Evolutionary conservation across 2,888 invertebrate genomes (phyloP).

Genomic region (Pinctada fucata): DNA sequence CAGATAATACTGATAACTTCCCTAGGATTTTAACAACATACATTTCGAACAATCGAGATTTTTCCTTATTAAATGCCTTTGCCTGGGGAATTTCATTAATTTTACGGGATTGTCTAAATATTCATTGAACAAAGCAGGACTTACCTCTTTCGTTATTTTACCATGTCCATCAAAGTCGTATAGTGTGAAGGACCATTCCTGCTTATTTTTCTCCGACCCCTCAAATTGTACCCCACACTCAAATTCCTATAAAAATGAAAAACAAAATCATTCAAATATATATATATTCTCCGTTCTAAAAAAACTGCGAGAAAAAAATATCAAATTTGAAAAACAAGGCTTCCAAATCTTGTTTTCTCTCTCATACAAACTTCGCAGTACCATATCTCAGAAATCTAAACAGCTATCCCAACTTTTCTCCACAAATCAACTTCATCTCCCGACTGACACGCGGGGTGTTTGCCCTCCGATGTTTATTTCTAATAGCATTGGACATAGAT

Average conservation of each 20-base stretch:
- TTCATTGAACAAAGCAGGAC: slow-evolving; percentile 68
- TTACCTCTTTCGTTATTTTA: slow-evolving; percentile 93
- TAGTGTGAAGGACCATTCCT: slow-evolving; percentile 86
- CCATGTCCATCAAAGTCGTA: slow-evolving; percentile 95
- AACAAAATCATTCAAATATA: slow-evolving; percentile 4
- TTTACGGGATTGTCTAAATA: no score
- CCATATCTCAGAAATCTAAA: no score
- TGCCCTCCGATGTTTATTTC: neutral
- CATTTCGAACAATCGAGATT: no score
- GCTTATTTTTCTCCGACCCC: slow-evolving; percentile 78
- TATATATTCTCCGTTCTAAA: no score
- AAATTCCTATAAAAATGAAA: slow-evolving; percentile 82
- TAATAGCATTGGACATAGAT: neutral
- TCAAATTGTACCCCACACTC: slow-evolving; percentile 92
- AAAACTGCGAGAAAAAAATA: no score
- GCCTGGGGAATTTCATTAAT: no score
- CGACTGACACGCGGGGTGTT: neutral
- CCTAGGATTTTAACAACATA: no score
- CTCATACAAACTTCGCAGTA: neutral
- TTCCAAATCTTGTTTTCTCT: no score
- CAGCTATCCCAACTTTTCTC: no score
- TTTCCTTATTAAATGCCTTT: no score
- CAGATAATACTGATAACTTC: no score
- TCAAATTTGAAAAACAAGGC: no score
- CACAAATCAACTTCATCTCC: neutral